Percentiles rank a stretch among this genome's conserved stretches.
These are phyloP conservation scores for Buathra laborator DNA, from an alignment of 2,888 invertebrate species.

Conservation along the genomic window DNA sequence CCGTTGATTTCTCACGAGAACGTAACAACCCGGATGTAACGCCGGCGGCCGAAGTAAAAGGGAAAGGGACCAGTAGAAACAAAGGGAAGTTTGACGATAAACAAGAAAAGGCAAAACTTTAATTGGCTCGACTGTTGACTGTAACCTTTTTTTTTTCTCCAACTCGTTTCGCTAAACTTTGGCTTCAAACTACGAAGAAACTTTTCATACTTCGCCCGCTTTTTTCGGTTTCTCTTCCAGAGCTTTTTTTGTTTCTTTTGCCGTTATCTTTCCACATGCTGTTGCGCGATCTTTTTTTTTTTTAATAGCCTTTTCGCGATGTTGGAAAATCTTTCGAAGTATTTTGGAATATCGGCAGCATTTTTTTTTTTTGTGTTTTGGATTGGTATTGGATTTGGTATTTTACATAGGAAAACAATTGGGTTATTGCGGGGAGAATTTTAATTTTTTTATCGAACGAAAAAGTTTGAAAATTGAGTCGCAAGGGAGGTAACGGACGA, in stretches of 20 bases:
- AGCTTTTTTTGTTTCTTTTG: conserved; percentile 3
- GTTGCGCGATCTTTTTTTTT: too few species aligned
- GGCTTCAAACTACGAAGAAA: not conserved
- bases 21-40: not conserved
- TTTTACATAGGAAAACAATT: too few species aligned
- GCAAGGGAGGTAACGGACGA: not conserved
- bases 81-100: conserved; percentile 6
- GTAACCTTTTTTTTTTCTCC: conserved; percentile 22
- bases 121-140: conserved; percentile 36
- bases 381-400: too few species aligned
- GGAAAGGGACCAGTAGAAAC: conserved; percentile 13
- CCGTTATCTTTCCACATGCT: not conserved
- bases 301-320: too few species aligned
- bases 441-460: not conserved
- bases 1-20: conserved; percentile 63
- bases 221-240: not conserved
- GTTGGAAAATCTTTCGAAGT: too few species aligned
- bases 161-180: not conserved
- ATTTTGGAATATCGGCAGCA: too few species aligned
- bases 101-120: conserved; percentile 33
- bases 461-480: not conserved
- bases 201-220: conserved; percentile 3
- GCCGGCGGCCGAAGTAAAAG: not conserved
- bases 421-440: too few species aligned
- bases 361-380: too few species aligned